Evolutionary conservation across 1,140 invertebrate species (phyloP).

Genomic region (Galendromus occidentalis): DNA sequence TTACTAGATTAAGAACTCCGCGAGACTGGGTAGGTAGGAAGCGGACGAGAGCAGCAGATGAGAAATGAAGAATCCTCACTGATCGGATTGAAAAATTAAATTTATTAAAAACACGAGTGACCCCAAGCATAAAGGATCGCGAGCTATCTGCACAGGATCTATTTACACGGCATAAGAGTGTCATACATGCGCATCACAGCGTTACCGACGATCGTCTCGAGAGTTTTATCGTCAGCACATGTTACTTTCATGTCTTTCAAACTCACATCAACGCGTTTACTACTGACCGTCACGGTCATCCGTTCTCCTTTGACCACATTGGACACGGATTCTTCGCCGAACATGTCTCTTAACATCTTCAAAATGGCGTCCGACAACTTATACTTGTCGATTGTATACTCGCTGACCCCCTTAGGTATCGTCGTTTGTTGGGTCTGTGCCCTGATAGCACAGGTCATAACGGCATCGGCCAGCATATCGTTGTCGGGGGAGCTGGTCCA

Average conservation of each 20-base stretch:
- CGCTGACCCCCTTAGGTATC: constrained; percentile 12
- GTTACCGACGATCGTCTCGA: constrained; percentile 63
- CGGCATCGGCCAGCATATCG: constrained; percentile 93
- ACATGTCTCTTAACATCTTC: constrained; percentile 82
- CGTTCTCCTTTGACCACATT: constrained; percentile 82
- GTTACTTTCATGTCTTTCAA: constrained; percentile 55
- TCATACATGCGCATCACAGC: constrained; percentile 65
- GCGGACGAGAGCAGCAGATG: no score
- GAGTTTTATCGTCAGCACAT: constrained; percentile 53
- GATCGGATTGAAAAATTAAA: no score
- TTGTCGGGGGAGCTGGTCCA: constrained; percentile 85
- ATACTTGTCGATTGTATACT: constrained; percentile 16
- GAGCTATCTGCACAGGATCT: neutral
- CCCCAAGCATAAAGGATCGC: no score
- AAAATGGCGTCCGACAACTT: constrained; percentile 58
- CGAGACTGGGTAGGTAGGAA: no score
- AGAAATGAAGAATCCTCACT: no score
- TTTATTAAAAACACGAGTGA: no score
- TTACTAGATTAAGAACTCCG: no score
- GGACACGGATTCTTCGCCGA: constrained; percentile 78
- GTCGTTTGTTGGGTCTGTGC: constrained; percentile 12
- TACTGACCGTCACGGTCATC: constrained; percentile 60
- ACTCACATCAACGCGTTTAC: constrained; percentile 65
- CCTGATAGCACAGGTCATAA: constrained; percentile 36
- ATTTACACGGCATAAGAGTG: constrained; percentile 44